Base-by-base conservation (phyloP, 2,797 vertebrate species). In the Monodelphis domestica region DNA sequence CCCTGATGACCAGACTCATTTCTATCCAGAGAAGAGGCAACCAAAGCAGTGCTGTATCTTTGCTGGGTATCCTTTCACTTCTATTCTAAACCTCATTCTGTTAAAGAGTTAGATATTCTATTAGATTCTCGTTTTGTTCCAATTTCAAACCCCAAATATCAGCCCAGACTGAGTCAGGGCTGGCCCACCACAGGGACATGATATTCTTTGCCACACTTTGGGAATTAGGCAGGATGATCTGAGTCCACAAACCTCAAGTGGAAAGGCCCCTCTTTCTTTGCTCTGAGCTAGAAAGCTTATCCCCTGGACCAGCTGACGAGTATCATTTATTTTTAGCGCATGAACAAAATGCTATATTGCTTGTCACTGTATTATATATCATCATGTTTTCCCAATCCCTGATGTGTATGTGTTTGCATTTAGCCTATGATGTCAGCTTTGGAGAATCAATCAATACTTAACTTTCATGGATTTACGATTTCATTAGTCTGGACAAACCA, bases 241-340 rank as follows among this genome's bases (percentile, higher is more conserved):
- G 5, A 90, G 92, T 95, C 78, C 89, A 6, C 54, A 78, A 51
- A 53, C 29, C 33, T 45, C 70, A 78, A 52, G 17, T n/a, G 10
- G 0, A 11, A 33, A 94, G 89, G 12, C 14, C 59, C 38, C 57
- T 87, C 45, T 87, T 92, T 87, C 57, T 91, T 84, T n/a, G 2
- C 90, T 95, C 51, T 53, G 88, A 90, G 89, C 57, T 50, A 91
- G 88, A n/a, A 90, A 91, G 17, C n/a, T 4, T 90, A 89, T 63
- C 89, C 2, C 12, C 5, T 45, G 9, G 38, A 45, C 70, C 30
- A 57, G n/a, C 21, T 88, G 63, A 53, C 94, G 89, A 12, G 14
- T 63, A 12, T 91, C 84, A 17, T 91, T 93, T 89, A 29, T 50
- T 95, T 89, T 94, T 54, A 51, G 53, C 90, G 93, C 89, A 90